Conservation (phyloP, 2,888 invertebrate species). For the Cryptus viduatorius region DNA sequence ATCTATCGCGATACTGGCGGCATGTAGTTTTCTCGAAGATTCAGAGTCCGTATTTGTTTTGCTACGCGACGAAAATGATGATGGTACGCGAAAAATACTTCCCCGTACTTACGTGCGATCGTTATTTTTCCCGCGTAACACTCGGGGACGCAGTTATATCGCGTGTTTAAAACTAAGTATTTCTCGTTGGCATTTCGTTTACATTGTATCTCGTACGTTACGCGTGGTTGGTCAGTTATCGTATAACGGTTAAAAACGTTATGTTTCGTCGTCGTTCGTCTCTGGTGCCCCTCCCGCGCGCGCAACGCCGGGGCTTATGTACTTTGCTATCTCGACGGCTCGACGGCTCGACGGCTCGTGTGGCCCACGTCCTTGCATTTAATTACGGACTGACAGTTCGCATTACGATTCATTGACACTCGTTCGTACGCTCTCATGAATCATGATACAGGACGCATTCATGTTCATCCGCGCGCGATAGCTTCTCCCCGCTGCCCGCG, state of each 20-base stretch:
- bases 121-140: too few species aligned
- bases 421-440: conserved; percentile 73
- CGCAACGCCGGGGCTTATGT: too few species aligned
- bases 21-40: conserved; percentile 19
- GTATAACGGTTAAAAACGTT: too few species aligned
- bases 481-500: background rate
- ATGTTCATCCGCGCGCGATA: conserved; percentile 68
- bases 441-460: conserved; percentile 77
- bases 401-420: conserved; percentile 76
- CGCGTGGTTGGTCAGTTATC: too few species aligned
- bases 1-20: background rate
- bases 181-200: background rate
- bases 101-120: too few species aligned
- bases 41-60: conserved; percentile 3
- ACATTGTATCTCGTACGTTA: background rate
- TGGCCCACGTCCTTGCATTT: conserved; percentile 68
- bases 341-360: conserved; percentile 19
- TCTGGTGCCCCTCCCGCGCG: too few species aligned
- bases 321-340: conserved; percentile 35
- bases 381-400: conserved; percentile 62
- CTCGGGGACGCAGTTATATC: background rate
- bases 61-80: conserved; percentile 25
- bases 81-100: conserved; percentile 40
- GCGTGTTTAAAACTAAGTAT: background rate
- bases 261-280: too few species aligned